These are phyloP conservation scores for Solea solea DNA, from an alignment of 2,113 vertebrate genomes.

Conservation along the genomic window DNA sequence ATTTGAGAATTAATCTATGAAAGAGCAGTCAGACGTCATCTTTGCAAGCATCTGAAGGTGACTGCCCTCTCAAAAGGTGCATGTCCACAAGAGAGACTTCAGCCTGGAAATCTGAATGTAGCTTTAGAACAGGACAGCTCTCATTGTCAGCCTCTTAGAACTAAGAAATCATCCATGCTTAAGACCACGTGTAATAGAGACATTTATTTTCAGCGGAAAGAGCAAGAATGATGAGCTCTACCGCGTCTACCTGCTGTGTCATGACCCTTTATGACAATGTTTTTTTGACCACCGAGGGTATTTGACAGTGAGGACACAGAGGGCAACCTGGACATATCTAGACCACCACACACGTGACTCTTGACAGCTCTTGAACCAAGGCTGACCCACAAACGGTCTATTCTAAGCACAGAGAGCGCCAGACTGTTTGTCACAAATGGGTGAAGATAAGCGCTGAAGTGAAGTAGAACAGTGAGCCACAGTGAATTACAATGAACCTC, in stretches of 20 bases:
- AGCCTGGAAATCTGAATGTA: too few species aligned
- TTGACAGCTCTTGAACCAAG: constrained; percentile 18
- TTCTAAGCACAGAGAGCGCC: constrained; percentile 12
- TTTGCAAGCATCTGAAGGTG: too few species aligned
- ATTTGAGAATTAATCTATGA: too few species aligned
- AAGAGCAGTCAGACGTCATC: too few species aligned
- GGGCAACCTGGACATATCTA: not conserved
- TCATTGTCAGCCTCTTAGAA: too few species aligned
- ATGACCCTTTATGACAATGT: not conserved
- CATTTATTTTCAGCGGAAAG: not conserved
- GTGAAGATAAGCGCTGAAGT: not conserved
- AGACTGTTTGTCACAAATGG: not conserved
- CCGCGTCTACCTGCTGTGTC: not conserved
- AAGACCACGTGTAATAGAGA: not conserved
- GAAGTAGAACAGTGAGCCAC: not conserved
- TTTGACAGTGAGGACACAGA: not conserved
- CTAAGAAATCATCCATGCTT: too few species aligned
- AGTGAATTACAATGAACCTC: not conserved
- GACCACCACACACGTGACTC: constrained; percentile 5
- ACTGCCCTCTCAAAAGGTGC: too few species aligned
- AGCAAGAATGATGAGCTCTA: not conserved
- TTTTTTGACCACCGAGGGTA: too few species aligned
- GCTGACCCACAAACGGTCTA: constrained; percentile 3
- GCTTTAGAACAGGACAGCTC: too few species aligned
- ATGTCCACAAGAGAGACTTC: too few species aligned